Conservation (phyloP, 2,113 vertebrate genomes). For the Malurus alboscapulatus region DNA sequence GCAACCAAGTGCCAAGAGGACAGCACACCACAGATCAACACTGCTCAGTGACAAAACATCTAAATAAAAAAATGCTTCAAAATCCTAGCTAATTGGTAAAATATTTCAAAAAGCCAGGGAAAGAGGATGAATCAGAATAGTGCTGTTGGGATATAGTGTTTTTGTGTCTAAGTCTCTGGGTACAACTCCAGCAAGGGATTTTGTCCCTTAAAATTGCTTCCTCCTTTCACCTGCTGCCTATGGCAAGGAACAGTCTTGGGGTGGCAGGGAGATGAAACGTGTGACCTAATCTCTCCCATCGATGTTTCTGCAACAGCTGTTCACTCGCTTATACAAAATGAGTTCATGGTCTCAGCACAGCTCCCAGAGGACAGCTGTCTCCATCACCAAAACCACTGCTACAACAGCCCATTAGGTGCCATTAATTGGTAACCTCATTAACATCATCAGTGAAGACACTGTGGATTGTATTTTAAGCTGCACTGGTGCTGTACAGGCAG, state of each 20-base stretch:
- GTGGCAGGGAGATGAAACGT: background rate
- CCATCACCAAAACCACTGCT: slow-evolving; percentile 34
- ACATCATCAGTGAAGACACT: slow-evolving; percentile 9
- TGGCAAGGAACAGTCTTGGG: background rate
- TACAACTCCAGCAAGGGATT: background rate
- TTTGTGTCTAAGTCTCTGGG: background rate
- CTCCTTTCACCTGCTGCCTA: background rate
- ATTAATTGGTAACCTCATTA: slow-evolving; percentile 62
- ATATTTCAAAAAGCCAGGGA: background rate
- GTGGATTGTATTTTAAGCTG: slow-evolving; percentile 6
- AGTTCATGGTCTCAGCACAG: slow-evolving; percentile 22
- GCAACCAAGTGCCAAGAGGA: background rate
- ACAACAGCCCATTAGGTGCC: slow-evolving; percentile 43
- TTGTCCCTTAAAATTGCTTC: background rate
- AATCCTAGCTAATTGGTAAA: background rate
- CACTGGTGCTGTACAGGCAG: background rate
- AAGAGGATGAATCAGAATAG: background rate
- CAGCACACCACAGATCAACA: background rate
- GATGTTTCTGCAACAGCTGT: slow-evolving; percentile 29
- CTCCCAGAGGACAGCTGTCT: slow-evolving; percentile 42
- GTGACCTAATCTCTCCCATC: slow-evolving; percentile 24
- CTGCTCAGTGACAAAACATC: background rate
- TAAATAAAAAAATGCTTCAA: background rate
- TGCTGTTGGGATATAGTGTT: background rate
- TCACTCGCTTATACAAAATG: slow-evolving; percentile 35